phyloP scores from a whole-genome alignment of 1,140 invertebrate genomes.

The Apis florea region DNA sequence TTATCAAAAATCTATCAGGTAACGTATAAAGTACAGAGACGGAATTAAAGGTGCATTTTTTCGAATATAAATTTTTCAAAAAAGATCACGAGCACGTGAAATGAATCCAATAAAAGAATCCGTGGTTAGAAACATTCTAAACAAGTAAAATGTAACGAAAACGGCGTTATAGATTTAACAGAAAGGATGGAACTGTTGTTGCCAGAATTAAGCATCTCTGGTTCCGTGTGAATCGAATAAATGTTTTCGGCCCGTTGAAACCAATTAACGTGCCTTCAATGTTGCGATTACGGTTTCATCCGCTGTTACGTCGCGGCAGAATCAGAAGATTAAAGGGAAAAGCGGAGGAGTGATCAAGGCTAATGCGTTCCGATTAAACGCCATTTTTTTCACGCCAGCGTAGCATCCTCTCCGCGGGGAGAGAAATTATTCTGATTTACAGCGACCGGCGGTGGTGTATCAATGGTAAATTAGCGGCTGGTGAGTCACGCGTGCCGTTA shows the following conservation, averaged over 20 bases:
- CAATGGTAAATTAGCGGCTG: neutral
- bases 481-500: neutral
- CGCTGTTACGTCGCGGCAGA: neutral
- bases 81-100: no score
- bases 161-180: no score
- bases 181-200: neutral
- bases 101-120: no score
- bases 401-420: no score
- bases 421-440: constrained; percentile 24
- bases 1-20: no score
- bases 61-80: no score
- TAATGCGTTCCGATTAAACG: constrained; percentile 16
- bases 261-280: neutral
- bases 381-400: neutral
- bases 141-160: no score
- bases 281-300: neutral
- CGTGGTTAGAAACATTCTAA: no score
- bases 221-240: neutral
- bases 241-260: neutral
- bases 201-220: neutral
- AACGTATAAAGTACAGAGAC: no score
- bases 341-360: neutral
- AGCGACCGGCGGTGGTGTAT: neutral
- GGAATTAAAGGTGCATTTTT: no score
- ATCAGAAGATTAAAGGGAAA: neutral